These are phyloP conservation scores for Ibycter americanus DNA, from an alignment of 2,797 vertebrate species.

Conservation along the genomic window DNA sequence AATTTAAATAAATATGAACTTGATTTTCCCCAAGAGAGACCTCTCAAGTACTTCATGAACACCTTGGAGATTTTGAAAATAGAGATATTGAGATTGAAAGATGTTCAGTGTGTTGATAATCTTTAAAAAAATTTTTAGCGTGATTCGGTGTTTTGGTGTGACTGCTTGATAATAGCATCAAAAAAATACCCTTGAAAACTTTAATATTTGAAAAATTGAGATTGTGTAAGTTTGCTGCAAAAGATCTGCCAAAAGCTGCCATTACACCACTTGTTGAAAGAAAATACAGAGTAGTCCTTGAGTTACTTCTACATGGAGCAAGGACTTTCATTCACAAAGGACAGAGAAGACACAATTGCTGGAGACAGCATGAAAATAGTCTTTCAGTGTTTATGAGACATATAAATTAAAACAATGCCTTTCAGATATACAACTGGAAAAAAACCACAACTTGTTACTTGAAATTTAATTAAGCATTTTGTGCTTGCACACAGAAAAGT, in stretches of 20 bases:
- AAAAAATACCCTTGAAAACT: background rate
- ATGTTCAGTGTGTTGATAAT: background rate
- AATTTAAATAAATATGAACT: background rate
- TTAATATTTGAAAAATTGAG: background rate
- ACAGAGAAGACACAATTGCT: background rate
- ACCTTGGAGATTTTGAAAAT: background rate
- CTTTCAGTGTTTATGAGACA: background rate
- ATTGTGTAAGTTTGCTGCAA: background rate
- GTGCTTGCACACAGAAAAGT: background rate
- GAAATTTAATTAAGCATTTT: background rate
- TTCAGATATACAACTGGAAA: background rate
- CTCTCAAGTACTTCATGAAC: background rate
- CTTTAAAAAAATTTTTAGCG: accelerated
- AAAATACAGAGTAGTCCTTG: background rate
- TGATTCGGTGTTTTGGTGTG: background rate
- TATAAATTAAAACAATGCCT: background rate
- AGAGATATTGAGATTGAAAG: background rate
- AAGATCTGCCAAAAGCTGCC: background rate
- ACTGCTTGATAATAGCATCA: background rate
- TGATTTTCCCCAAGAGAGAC: background rate
- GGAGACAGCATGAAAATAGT: background rate
- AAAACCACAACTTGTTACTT: background rate
- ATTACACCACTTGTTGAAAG: background rate
- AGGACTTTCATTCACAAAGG: background rate
- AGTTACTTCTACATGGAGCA: background rate